A percentile compares a stretch with the other conserved stretches of the same genome.
These are phyloP conservation scores for Catalaphyllia jardinei DNA, from an alignment of 64 coral and sea anemone genomes.

Conservation along the genomic window DNA sequence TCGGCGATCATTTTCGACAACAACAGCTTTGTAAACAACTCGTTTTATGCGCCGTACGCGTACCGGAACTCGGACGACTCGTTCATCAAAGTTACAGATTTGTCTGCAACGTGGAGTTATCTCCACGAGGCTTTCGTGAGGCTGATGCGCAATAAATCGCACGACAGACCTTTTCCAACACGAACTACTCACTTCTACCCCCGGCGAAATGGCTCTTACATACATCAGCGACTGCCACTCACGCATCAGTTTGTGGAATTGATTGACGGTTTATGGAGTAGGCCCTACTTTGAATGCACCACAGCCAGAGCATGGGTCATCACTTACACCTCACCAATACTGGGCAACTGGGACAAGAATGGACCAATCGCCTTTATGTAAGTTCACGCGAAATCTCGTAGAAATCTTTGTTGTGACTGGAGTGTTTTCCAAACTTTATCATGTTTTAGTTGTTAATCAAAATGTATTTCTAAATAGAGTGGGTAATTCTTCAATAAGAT, in stretches of 20 bases:
- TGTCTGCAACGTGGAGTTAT: slow-evolving; percentile 85
- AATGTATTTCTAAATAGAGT: too few relatives aligned
- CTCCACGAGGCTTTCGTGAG: slow-evolving; percentile 74
- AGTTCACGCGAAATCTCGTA: slow-evolving; percentile 23
- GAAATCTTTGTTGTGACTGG: neutral
- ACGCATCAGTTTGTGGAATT: slow-evolving; percentile 78
- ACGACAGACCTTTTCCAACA: slow-evolving; percentile 56
- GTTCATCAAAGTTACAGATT: slow-evolving; percentile 84
- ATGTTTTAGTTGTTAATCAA: too few relatives aligned
- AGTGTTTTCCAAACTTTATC: too few relatives aligned
- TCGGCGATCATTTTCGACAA: slow-evolving; percentile 85
- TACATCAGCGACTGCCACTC: slow-evolving; percentile 21
- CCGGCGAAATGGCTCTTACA: slow-evolving; percentile 30
- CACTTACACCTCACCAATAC: slow-evolving; percentile 70
- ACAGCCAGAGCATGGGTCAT: slow-evolving; percentile 70
- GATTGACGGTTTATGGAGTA: slow-evolving; percentile 79
- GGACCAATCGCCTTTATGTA: slow-evolving; percentile 72
- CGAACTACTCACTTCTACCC: slow-evolving; percentile 69
- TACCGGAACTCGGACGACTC: slow-evolving; percentile 72
- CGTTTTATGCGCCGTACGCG: slow-evolving; percentile 79
- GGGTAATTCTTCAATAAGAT: too few relatives aligned
- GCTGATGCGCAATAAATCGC: slow-evolving; percentile 62
- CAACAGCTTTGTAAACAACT: slow-evolving; percentile 63
- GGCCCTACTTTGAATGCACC: slow-evolving; percentile 86
- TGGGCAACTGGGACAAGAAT: slow-evolving; percentile 68